phyloP scores from a whole-genome alignment of 2,113 vertebrate genomes.

The Ivindomyrus marchei region DNA sequence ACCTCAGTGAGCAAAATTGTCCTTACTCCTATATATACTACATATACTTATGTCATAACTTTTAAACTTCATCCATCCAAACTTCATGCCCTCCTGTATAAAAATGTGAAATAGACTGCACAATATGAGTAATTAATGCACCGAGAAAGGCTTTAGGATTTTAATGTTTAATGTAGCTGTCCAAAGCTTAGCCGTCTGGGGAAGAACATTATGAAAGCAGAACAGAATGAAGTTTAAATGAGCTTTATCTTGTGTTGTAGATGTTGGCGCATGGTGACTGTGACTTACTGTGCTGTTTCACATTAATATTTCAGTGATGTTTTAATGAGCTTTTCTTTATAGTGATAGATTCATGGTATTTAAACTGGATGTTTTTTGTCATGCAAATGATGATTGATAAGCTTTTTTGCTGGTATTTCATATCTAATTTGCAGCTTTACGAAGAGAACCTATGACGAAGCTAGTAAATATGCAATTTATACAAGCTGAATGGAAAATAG shows the following conservation, averaged over 20 bases:
- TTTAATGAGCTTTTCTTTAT: conserved; percentile 1
- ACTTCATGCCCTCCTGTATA: not conserved
- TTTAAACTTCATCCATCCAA: not conserved
- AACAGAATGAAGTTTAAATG: not conserved
- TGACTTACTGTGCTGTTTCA: not conserved
- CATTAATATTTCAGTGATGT: not conserved
- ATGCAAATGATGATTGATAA: not conserved
- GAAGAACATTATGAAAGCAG: not conserved
- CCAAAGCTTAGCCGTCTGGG: not conserved
- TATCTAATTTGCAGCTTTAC: not conserved
- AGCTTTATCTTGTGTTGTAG: not conserved
- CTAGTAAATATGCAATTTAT: not conserved
- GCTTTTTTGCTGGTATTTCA: not conserved
- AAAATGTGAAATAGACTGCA: not conserved
- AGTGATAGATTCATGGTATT: not conserved
- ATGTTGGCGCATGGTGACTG: not conserved
- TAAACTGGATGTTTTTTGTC: not conserved
- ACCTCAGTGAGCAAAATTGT: not conserved
- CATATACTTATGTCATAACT: not conserved
- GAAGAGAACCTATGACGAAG: not conserved
- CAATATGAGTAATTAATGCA: not conserved
- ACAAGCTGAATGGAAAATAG: not conserved
- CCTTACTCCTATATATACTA: not conserved
- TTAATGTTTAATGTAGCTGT: conserved; percentile 9
- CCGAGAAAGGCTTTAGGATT: not conserved